Conservation (phyloP, 2,113 vertebrate species). For the Prunella himalayana region DNA sequence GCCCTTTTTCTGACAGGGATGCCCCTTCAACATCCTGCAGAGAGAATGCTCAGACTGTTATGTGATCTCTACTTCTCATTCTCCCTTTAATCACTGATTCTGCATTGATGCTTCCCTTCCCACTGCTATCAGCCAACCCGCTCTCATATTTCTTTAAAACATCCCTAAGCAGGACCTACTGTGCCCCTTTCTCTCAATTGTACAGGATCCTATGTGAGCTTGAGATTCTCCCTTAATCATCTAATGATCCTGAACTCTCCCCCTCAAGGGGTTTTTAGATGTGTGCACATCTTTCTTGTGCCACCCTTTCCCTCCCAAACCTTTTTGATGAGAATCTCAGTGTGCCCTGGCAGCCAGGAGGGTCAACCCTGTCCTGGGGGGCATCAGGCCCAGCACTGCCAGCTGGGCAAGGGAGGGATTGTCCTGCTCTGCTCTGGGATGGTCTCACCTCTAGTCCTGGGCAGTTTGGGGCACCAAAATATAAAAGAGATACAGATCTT, state of each 20-base stretch:
- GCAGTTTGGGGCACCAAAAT: not conserved
- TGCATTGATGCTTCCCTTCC: not conserved
- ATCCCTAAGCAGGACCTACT: not conserved
- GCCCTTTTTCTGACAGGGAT: not conserved
- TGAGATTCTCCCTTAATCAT: not conserved
- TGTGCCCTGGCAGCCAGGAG: not conserved
- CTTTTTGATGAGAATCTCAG: not conserved
- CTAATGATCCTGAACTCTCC: not conserved
- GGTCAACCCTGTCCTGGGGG: not conserved
- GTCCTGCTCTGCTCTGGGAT: not conserved
- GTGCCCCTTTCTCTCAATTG: not conserved
- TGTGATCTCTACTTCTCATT: not conserved
- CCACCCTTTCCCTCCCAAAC: not conserved
- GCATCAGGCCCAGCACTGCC: not conserved
- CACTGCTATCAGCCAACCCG: not conserved
- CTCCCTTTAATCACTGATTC: not conserved
- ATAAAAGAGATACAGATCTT: not conserved
- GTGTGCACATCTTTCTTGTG: not conserved
- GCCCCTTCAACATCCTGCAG: not conserved
- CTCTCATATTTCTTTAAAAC: not conserved
- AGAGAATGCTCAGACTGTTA: not conserved
- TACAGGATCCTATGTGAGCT: not conserved
- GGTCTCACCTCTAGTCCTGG: rapidly evolving
- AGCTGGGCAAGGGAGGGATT: rapidly evolving
- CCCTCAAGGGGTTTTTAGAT: not conserved